Percentiles rank a stretch among this genome's conserved stretches.
Conservation (phyloP, 2,888 invertebrate genomes). For the Deroplatys truncata region DNA sequence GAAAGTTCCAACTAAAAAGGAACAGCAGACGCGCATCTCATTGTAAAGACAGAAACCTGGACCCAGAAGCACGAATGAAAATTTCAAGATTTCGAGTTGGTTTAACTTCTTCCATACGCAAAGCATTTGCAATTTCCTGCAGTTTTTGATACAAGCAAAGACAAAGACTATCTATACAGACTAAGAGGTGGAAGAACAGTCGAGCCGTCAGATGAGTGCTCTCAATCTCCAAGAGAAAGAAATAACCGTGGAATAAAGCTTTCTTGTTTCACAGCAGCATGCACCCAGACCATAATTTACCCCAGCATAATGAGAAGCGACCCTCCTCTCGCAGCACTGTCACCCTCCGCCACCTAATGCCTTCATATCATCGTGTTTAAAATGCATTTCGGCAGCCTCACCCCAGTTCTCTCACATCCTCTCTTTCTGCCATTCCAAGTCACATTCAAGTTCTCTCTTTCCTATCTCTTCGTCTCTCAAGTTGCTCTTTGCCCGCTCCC, state of each 20-base stretch:
- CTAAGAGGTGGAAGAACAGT: neutral
- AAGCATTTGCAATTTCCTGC: neutral
- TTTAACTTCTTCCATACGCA: neutral
- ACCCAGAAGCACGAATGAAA: neutral
- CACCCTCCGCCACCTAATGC: neutral
- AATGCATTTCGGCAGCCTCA: slow-evolving; percentile 20
- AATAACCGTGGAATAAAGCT: slow-evolving; percentile 17
- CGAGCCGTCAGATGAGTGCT: slow-evolving; percentile 11
- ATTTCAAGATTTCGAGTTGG: neutral
- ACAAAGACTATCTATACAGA: neutral
- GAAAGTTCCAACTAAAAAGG: too few relatives aligned
- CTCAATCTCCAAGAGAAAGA: slow-evolving; percentile 14
- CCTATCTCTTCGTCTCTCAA: neutral
- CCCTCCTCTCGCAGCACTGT: neutral
- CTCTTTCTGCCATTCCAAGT: neutral
- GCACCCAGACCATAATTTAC: slow-evolving; percentile 24
- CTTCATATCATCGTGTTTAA: slow-evolving; percentile 20
- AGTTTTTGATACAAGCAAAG: neutral
- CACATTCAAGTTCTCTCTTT: neutral
- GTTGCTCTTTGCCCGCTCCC: neutral
- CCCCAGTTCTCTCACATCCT: neutral
- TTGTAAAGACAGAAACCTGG: too few relatives aligned
- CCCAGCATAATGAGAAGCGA: slow-evolving; percentile 25
- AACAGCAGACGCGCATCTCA: too few relatives aligned
- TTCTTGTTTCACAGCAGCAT: slow-evolving; percentile 26